Evolutionary conservation across 2,113 vertebrate genomes (phyloP).

Genomic region (Podiceps cristatus): DNA sequence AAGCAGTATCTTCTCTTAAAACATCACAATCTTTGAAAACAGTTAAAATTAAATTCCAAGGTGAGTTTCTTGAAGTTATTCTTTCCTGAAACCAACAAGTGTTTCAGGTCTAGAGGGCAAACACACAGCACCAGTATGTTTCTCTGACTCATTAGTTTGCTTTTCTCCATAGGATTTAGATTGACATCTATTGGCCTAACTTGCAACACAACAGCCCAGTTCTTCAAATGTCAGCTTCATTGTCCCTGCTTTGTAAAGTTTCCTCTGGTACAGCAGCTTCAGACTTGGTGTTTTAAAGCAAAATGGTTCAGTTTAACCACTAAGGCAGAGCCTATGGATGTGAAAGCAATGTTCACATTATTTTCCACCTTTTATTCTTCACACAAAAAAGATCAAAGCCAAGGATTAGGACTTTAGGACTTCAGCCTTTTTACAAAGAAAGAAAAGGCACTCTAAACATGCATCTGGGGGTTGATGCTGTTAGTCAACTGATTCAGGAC

Average conservation of each 20-base stretch:
- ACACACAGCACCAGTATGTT: not conserved
- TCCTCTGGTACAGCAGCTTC: not conserved
- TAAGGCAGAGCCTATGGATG: not conserved
- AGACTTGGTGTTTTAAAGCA: not conserved
- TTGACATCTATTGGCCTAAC: conserved; percentile 68
- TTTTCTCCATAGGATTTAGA: conserved; percentile 59
- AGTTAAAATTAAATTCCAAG: not conserved
- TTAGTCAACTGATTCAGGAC: not conserved
- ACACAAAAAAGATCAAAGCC: not conserved
- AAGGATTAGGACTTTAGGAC: not conserved
- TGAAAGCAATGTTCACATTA: not conserved
- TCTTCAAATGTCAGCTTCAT: conserved; percentile 60
- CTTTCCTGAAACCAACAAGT: conserved; percentile 15
- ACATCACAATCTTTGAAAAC: not conserved
- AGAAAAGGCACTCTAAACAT: not conserved
- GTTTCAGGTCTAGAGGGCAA: conserved; percentile 37
- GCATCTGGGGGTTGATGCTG: not conserved
- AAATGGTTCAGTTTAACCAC: not conserved
- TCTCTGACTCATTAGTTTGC: conserved; percentile 54
- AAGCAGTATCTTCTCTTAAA: not conserved
- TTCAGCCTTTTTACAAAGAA: not conserved
- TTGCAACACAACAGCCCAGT: not conserved
- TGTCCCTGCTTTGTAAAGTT: not conserved
- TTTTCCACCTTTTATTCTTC: not conserved
- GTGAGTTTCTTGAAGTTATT: not conserved